Evolutionary conservation across 2,113 vertebrate genomes (phyloP), one percentile per base, ranked within the genome.

Genomic region (Gallinago media): DNA sequence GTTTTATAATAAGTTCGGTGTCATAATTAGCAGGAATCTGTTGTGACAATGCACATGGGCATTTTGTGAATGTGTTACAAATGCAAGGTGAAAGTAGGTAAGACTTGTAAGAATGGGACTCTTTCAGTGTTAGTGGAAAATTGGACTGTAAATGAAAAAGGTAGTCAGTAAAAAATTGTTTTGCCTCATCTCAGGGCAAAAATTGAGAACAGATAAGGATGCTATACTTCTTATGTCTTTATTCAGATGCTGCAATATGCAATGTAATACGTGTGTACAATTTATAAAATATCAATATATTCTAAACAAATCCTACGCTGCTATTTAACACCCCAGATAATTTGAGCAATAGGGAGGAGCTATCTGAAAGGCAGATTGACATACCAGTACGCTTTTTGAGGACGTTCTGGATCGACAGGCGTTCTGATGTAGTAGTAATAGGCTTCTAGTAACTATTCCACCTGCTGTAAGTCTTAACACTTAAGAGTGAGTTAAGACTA

Each of bases 401-500:
- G n/a, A 26, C 19, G 2, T 59, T 44, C 21, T 14, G 50, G 20
- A 29, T 40, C 0, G 0, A 52, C 12, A 44, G 52, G 14, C 54
- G 72, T 80, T 80, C 72, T 86, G 27, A 42, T 66, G 17, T 13
- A 18, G 31, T 9, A 42, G 12, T 59, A 77, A 54, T 34, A 72
- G 46, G 29, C 42, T 91, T 84, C 27, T 67, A 74, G 10, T 52
- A 84, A 36, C 46, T 87, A 7, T 59, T 92, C 36, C n/a, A 32
- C 26, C 25, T 81, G 47, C 59, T 80, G 25, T 73, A 40, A 65
- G 54, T 74, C 46, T 40, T 25, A n/a, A 49, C 23, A 14, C 42
- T 89, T 74, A 12, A 25, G 29, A 49, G 20, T 17, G 46, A 71
- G 10, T 81, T 89, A 68, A 76, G 23, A 47, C 50, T 61, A 2